Base-by-base conservation (phyloP, 2,888 invertebrate species). In the Hydraecia micacea region DNA sequence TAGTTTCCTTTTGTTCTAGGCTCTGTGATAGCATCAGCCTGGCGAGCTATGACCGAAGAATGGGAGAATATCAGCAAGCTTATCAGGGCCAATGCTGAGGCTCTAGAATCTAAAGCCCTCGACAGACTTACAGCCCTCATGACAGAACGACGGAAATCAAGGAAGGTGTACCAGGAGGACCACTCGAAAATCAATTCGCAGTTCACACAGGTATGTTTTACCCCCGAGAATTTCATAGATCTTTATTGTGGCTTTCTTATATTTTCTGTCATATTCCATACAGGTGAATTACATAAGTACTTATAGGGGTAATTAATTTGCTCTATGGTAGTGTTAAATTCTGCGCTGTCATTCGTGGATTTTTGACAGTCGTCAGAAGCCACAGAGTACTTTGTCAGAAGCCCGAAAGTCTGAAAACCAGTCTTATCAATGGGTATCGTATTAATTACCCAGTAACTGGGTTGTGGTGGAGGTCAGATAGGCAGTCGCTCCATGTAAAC, bases 151-250 rank as follows among this genome's bases (percentile, higher is more conserved):
- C 97, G 99, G 91, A 98, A 98, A 93, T 98, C 98, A 8, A 97
- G 98, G 88, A 99, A 99, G 94, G 97, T 97, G 73, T 99, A 99
- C 93, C 98, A 98, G 91, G 99, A 99, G 92, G 99, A 99, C 92
- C 98, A 99, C 92, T 97, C 97, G 80, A 98, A 98, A 93, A 98
- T 99, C 90, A 98, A 98, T 73, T 97, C 98, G 77, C 98, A 98
- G 92, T 98, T 98, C 91, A 97, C 98, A 89, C 98, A 98, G 97
- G 98, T 96, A 91, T 77, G 93, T 80, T 28, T 49, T n/a, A 70
- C n/a, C 2, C 21, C 18, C 36, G 62, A n/a, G 7, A 70, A 36
- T 70, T n/a, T 70, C 7, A 18, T 42, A n/a, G 28, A 73, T 25
- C 11, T 42, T 73, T 32, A 55, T 21, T 49, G 68, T 5, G 49